Percentiles rank a stretch among this genome's conserved stretches.
Conservation (phyloP, 2,113 vertebrate genomes). For the Brevimyrus niger region DNA sequence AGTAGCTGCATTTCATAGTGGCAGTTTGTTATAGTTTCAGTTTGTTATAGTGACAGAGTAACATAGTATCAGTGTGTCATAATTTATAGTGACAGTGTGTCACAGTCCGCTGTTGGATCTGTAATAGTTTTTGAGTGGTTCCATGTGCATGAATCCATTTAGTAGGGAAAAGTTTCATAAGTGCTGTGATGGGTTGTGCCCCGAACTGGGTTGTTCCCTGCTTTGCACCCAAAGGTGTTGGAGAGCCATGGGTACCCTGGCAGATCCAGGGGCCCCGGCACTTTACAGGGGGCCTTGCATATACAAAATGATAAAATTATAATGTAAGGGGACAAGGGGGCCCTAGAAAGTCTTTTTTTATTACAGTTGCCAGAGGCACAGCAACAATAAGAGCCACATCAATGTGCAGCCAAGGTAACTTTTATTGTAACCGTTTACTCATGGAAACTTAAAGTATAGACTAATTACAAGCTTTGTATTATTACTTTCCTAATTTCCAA, state of each 20-base stretch:
- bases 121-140: background rate
- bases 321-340: background rate
- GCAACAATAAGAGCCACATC: background rate
- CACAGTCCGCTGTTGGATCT: background rate
- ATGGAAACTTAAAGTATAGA: background rate
- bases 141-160: background rate
- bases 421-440: background rate
- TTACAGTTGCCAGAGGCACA: background rate
- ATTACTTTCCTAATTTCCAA: background rate
- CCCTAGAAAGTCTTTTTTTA: background rate
- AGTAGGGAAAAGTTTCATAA: background rate
- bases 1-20: background rate
- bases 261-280: background rate
- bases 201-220: background rate
- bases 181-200: background rate
- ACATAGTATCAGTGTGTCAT: background rate
- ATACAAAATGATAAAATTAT: background rate
- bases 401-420: background rate
- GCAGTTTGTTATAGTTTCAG: background rate
- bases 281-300: background rate
- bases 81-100: no score
- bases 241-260: background rate
- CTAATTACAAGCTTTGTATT: background rate
- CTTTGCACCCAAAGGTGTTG: background rate
- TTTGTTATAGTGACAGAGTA: background rate